These are phyloP conservation scores for Barnardius zonarius DNA, from an alignment of 2,113 vertebrate species.

Conservation along the genomic window DNA sequence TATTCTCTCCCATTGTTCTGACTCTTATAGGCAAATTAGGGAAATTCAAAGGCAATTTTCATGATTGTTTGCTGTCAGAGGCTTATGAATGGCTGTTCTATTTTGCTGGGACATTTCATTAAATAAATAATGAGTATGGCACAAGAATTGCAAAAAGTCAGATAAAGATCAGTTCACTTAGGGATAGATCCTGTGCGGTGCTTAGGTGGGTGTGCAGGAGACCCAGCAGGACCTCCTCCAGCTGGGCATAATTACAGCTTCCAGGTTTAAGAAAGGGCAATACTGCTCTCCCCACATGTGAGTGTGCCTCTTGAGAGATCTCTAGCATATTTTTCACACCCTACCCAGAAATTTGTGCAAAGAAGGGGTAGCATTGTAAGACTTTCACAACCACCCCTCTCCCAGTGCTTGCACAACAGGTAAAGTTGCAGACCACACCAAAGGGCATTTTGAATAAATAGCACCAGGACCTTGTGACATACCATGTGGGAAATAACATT, in stretches of 20 bases:
- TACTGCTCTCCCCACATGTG: fast-evolving
- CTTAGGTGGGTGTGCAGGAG: neutral
- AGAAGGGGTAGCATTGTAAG: neutral
- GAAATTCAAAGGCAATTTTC: slow-evolving; percentile 67
- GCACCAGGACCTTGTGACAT: neutral
- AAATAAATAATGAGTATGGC: slow-evolving; percentile 7
- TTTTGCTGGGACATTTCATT: slow-evolving; percentile 3
- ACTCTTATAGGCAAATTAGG: slow-evolving; percentile 52
- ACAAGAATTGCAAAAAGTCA: neutral
- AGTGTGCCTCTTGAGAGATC: neutral
- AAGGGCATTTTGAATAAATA: neutral
- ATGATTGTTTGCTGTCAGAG: slow-evolving; percentile 54
- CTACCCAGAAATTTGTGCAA: neutral
- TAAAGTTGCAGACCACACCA: neutral
- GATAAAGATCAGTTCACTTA: neutral
- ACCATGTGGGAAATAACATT: neutral
- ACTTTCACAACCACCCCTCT: neutral
- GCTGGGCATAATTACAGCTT: neutral
- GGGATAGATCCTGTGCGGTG: neutral
- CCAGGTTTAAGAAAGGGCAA: neutral
- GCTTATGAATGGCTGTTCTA: slow-evolving; percentile 49
- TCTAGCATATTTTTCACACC: neutral
- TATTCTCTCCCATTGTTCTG: slow-evolving; percentile 58
- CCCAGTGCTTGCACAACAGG: neutral
- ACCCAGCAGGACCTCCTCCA: neutral